Evolutionary conservation across 2,888 invertebrate genomes (phyloP), one percentile per base, ranked within the genome.

Genomic region (Melanotus villosus): DNA sequence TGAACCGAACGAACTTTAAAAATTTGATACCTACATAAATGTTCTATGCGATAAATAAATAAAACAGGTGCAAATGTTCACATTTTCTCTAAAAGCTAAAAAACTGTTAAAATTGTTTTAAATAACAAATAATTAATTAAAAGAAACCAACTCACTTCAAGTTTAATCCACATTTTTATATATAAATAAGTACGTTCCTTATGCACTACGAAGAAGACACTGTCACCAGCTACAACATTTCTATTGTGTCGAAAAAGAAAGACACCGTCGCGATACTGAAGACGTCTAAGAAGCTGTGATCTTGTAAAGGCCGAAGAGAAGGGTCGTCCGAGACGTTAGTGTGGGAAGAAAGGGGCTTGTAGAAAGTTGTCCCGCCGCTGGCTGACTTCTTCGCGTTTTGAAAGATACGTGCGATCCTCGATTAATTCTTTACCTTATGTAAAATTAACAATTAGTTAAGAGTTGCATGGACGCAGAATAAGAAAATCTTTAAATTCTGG

Each of bases 261-360:
- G 67, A 64, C 64, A 67, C 54, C 67, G 50, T 65, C 70, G 57
- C 59, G 68, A 63, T 65, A 73, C 64, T 64, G 69, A 67, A 68
- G 68, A 71, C 52, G 57, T 36, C 50, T 75, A 76, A 75, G 78
- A 75, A 79, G 77, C 75, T 75, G 77, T 73, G 67, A 72, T 73
- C 70, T 70, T 72, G 58, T 57, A 52, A 68, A 54, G 54, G 68
- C 43, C 59, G 64, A 73, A 71, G 73, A 69, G 73, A 72, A 73
- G 75, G 73, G 73, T 67, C 65, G 57, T 60, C 38, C 45, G 62
- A 58, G 76, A 72, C 65, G 69, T 50, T 70, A 75, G 74, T 75
- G 76, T 74, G 76, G 80, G 78, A 80, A 79, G 80, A 81, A 82
- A 80, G 80, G 81, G 78, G 80, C 76, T 75, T 73, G 58, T 76